These are phyloP conservation scores for Pseudoatta argentina DNA, from an alignment of 1,140 invertebrate species.

Conservation along the genomic window DNA sequence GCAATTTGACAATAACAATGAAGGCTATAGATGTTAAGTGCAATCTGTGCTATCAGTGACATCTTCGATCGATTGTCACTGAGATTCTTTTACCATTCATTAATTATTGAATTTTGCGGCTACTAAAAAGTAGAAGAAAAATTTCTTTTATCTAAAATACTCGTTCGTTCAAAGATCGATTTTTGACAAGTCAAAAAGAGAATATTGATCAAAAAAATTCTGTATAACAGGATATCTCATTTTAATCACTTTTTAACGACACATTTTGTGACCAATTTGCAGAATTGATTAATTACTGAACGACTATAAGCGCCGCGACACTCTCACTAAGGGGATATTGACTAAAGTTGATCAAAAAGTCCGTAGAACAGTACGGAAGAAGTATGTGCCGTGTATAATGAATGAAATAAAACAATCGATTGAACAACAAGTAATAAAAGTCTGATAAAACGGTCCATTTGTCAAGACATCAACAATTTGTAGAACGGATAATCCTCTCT, in stretches of 20 bases:
- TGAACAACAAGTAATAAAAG: constrained; percentile 2
- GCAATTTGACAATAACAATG: constrained; percentile 31
- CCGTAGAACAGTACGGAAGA: neutral
- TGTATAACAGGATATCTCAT: neutral
- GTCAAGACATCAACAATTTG: constrained; percentile 49
- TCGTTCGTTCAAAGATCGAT: neutral
- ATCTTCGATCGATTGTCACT: neutral
- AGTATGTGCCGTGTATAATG: neutral
- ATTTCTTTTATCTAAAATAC: neutral
- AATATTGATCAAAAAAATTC: neutral
- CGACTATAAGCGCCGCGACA: neutral
- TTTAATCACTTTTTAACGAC: neutral
- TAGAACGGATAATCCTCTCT: constrained; percentile 9
- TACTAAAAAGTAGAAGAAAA: neutral
- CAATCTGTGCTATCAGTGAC: constrained; percentile 10
- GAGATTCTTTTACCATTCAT: neutral
- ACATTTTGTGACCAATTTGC: neutral
- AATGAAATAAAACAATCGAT: constrained; percentile 16
- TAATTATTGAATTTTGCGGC: constrained; percentile 8
- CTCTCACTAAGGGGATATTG: neutral
- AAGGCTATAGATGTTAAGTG: constrained; percentile 14
- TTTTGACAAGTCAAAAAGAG: neutral
- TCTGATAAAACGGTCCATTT: constrained; percentile 10
- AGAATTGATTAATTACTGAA: neutral
- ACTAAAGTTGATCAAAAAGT: neutral